Evolutionary conservation across 2,113 vertebrate species (phyloP).

Genomic region (Apaloderma vittatum): DNA sequence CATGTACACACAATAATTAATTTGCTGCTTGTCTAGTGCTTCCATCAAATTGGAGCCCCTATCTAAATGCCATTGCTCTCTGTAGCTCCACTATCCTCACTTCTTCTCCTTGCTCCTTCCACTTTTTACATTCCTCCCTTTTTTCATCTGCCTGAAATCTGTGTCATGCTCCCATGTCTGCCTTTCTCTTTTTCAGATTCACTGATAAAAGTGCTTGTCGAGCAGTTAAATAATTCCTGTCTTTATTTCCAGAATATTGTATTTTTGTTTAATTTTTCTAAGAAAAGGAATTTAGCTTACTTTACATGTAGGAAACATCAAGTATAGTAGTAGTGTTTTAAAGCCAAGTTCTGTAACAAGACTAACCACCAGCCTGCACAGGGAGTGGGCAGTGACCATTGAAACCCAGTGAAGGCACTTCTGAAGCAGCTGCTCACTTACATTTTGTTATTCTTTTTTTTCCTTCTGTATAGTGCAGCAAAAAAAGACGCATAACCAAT

Average conservation of each 20-base stretch:
- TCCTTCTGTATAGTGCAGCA: conserved; percentile 37
- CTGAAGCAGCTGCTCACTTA: neutral
- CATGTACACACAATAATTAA: neutral
- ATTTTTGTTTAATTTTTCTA: neutral
- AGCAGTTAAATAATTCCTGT: neutral
- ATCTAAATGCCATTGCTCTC: neutral
- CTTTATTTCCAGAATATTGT: neutral
- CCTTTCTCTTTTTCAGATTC: neutral
- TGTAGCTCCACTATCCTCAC: neutral
- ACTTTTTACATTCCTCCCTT: neutral
- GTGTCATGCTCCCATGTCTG: rapidly evolving
- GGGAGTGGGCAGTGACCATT: neutral
- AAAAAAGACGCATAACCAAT: neutral
- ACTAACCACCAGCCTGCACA: too few species aligned
- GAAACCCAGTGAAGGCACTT: neutral
- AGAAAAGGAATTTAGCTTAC: neutral
- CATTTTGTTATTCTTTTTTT: neutral
- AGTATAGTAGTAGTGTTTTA: neutral
- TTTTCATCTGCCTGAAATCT: neutral
- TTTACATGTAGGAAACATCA: neutral
- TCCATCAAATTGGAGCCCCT: neutral
- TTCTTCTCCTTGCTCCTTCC: neutral
- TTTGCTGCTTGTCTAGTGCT: neutral
- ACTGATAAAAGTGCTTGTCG: neutral
- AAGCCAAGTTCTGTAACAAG: neutral